Evolutionary conservation across 2,113 vertebrate species (phyloP).

Genomic region (Lophochroa leadbeateri): DNA sequence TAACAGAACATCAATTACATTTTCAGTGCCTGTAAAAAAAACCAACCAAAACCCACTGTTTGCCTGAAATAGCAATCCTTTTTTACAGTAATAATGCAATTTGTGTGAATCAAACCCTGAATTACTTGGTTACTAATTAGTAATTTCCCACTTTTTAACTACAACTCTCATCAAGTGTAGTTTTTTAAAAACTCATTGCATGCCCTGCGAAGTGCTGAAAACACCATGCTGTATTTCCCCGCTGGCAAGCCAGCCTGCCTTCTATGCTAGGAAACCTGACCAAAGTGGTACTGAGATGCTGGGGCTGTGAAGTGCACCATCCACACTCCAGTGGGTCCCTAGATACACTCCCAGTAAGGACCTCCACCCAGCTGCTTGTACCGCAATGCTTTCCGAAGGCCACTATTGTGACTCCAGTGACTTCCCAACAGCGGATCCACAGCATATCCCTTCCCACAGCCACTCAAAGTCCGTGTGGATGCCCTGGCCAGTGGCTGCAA

Average conservation of each 20-base stretch:
- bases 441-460: neutral
- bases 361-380: neutral
- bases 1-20: slow-evolving; percentile 63
- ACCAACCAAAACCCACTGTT: neutral
- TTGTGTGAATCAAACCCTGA: slow-evolving; percentile 68
- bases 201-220: slow-evolving; percentile 5
- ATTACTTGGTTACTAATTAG: slow-evolving; percentile 73
- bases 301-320: neutral
- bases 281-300: accelerated
- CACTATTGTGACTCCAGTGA: neutral
- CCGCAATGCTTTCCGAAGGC: neutral
- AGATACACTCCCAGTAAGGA: accelerated
- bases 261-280: neutral
- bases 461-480: neutral
- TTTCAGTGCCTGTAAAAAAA: slow-evolving; percentile 30
- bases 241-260: neutral
- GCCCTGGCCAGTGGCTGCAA: neutral
- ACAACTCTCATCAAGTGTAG: slow-evolving; percentile 52
- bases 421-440: neutral
- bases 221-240: slow-evolving; percentile 25
- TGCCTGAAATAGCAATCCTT: slow-evolving; percentile 56
- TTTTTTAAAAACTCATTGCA: neutral
- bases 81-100: slow-evolving; percentile 65
- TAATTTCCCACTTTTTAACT: slow-evolving; percentile 68
- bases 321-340: accelerated